Evolutionary conservation across 2,113 vertebrate genomes (phyloP).

Genomic region (Neopipo cinnamomea): DNA sequence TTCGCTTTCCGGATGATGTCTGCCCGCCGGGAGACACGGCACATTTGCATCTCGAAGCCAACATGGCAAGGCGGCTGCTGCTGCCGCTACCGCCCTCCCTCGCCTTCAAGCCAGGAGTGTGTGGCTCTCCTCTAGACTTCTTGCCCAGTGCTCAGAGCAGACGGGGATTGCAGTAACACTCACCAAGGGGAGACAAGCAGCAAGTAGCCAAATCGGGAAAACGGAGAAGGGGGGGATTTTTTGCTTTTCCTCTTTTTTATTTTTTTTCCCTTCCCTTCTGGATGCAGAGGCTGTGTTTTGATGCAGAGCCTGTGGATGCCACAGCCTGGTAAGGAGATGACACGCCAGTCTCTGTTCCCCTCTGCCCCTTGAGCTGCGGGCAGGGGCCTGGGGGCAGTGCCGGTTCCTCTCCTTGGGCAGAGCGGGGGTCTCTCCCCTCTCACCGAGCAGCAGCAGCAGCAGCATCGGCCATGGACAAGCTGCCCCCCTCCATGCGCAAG

Average conservation of each 20-base stretch:
- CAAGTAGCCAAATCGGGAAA: conserved; percentile 47
- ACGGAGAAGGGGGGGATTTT: not conserved
- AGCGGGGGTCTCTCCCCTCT: not conserved
- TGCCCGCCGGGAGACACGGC: conserved; percentile 5
- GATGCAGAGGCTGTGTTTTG: conserved; percentile 39
- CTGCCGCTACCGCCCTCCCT: conserved; percentile 50
- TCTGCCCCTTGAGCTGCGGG: conserved; percentile 5
- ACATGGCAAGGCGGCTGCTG: conserved; percentile 53
- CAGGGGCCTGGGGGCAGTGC: not conserved
- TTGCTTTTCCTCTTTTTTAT: not conserved
- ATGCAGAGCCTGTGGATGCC: conserved; percentile 44
- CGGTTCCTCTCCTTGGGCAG: not conserved
- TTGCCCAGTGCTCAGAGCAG: conserved; percentile 41
- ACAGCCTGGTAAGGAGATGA: conserved; percentile 48
- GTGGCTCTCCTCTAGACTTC: conserved; percentile 59
- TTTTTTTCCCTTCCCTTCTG: not conserved
- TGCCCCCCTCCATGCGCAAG: conserved; percentile 97
- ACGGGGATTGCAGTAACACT: conserved; percentile 38
- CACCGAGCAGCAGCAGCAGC: not conserved
- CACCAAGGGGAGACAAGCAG: conserved; percentile 37
- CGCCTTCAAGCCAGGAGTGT: conserved; percentile 53
- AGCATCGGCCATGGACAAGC: conserved; percentile 84
- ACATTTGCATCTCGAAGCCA: conserved; percentile 54
- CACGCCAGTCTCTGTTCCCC: not conserved
- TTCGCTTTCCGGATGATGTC: conserved; percentile 28